Evolutionary conservation across 2,797 vertebrate species (phyloP), one percentile per base, ranked within the genome.

Genomic region (Anas acuta): DNA sequence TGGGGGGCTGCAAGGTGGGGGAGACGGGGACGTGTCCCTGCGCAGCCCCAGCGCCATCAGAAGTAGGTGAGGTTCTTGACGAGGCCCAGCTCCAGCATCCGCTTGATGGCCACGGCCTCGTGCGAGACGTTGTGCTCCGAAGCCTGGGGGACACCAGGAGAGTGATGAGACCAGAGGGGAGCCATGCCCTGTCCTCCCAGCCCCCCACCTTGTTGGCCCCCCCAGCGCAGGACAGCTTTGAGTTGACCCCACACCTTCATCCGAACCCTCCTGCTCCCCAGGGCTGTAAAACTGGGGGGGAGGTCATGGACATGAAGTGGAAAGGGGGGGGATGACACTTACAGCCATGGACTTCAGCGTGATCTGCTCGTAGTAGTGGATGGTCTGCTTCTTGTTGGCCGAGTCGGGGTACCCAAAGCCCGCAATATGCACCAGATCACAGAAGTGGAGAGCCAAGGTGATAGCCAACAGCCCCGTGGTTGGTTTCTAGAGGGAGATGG

Each of bases 341-440:
- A 99, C 99, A 16, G 98, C 98, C 99, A 99, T 99, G 30, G 98
- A 98, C 82, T 98, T 99, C 97, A 99, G 98, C 0, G 98, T 99
- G 87, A 98, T 98, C 47, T 97, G 96, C 85, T 99, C 99, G 0
- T 99, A 99, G 97, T 99, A 99, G 89, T 99, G 99, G 54, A 99
- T 99, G 13, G 98, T 98, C 35, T 98, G 97, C 76, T 96, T 98
- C 92, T 97, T 98, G 95, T 98, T 98, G 43, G 86, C 96, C 5
- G 97, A 92, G 1, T 97, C 95, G 0, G 99, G 99, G 94, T 99
- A 99, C 89, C 99, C 99, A 22, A 99, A 99, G 74, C 99, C 99
- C 3, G 98, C 99, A 0, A 99, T 94, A 84, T 99, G 98, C 79
- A 99, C 99, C 83, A 98, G 90, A 53, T 99, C 99, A 8, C 99